phyloP scores from a whole-genome alignment of 2,113 vertebrate species.

The Rallus limicola region DNA sequence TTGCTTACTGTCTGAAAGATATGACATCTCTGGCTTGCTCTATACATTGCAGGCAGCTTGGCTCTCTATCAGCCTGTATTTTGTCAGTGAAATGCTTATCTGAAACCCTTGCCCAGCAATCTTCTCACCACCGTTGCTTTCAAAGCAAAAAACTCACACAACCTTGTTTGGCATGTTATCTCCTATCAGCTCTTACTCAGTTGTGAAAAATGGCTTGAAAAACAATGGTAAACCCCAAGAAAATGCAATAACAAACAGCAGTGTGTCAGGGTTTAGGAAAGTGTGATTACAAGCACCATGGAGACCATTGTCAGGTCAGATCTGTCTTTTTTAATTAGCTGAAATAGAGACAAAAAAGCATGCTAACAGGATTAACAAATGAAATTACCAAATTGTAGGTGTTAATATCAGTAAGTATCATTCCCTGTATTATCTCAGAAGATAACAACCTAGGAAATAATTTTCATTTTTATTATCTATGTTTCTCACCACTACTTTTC shows the following conservation, averaged over 20 bases:
- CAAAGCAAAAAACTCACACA: slow-evolving; percentile 2
- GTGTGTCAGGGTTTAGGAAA: neutral
- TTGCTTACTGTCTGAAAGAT: neutral
- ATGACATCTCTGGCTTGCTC: neutral
- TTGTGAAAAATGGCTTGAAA: slow-evolving; percentile 2
- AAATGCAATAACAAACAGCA: slow-evolving; percentile 31
- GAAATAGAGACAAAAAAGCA: neutral
- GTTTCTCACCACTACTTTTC: neutral
- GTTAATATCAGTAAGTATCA: neutral
- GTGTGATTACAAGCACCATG: slow-evolving; percentile 20
- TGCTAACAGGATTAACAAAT: neutral
- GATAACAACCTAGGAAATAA: neutral
- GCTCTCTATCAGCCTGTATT: neutral
- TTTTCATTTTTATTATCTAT: neutral
- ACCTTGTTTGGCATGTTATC: neutral
- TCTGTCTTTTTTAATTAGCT: slow-evolving; percentile 3
- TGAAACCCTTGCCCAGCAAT: slow-evolving; percentile 25
- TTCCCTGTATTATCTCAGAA: neutral
- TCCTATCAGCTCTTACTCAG: neutral
- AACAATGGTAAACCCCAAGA: neutral
- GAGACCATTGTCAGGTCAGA: slow-evolving; percentile 38
- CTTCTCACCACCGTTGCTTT: slow-evolving; percentile 9
- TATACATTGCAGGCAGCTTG: neutral
- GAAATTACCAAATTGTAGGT: neutral
- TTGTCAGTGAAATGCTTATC: slow-evolving; percentile 19